Evolutionary conservation across 2,888 invertebrate species (phyloP), one percentile per base, ranked within the genome.

Genomic region (Cerceris ruficornis): DNA sequence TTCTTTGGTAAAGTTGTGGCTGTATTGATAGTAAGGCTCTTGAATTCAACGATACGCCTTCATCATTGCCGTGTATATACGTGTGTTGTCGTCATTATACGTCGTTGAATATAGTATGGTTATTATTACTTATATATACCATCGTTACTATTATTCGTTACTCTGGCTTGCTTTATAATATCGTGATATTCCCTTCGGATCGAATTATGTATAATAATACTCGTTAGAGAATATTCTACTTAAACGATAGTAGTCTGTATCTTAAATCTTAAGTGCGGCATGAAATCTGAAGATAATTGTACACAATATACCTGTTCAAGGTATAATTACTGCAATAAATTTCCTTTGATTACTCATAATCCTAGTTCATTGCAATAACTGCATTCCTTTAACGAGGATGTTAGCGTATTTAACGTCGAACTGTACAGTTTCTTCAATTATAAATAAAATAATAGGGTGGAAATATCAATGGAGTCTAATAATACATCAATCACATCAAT

Each of bases 1-100:
- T 69, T 71, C 50, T 67, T 52, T 64, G 61, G 15, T 58, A 17
- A 49, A 52, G 46, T 62, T 54, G 67, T 61, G 71, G 55, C 71
- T 57, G 50, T 64, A 50, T 60, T 42, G 57, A 64, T 58, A 77
- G 50, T 72, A 59, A 11, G 68, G 62, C 54, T 28, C 57, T 59
- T 62, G 28, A 61, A 13, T 55, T 50, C 55, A 71, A 71, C 57
- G 42, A 70, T 49, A 39, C 9, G n/a, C n/a, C 52, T 52, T 52
- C 14, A 11, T n/a, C 15, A 50, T 42, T 64, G 46, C 39, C 11
- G 8, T 52, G 42, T 11, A 14, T 57, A 14, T 49, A 28, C 9
- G 41, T 43, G 62, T 55, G 42, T 41, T n/a, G 43, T 61, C 28
- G 43, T 61, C 28, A 14, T 49, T 7, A 17, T n/a, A 49, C 42